Base-by-base conservation (phyloP, 2,888 invertebrate species). In the Calameuta filiformis region DNA sequence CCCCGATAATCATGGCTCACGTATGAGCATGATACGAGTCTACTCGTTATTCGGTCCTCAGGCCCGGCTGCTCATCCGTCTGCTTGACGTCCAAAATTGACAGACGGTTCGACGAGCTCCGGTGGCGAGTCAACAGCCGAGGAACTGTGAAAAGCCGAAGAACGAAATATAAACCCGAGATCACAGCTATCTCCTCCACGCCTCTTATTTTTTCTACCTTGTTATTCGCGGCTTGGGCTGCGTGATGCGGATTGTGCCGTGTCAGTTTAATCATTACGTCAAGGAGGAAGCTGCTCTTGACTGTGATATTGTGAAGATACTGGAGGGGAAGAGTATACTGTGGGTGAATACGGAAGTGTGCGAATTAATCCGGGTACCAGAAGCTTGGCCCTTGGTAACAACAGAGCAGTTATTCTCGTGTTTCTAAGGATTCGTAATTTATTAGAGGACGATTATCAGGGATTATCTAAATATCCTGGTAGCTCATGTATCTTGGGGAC, bases 231-330 rank as follows among this genome's bases (percentile, higher is more conserved):
- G 31, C 31, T 33, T 68, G 34, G 71, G 40, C 69, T 78, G 69
- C 76, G 73, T 71, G 76, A 73, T 73, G 73, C 37, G 68, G 15
- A 73, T 68, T 75, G 68, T 69, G 56, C 12, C 71, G 76, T 56
- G 76, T 74, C 77, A 79, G 23, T 15, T 23, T 56, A 56, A 56
- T 82, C 79, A 76, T 75, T 78, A 71, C 73, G 40, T 34, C 40
- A 69, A 30, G 30, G 40, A 68, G 35, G 30, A 33, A 35, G 23
- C 23, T 23, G 35, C 12, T 73, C 37, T 23, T 30, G 33, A 35
- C 30, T 33, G 33, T 23, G n/a, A 35, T 34, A 30, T 23, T 31
- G n/a, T 34, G 37, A n/a, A 37, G 71, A 11, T 34, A 76, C n/a
- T 73, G n/a, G 11, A 23, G 35, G 1, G 33, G 37, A 71, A 71